Evolutionary conservation across 2,888 invertebrate genomes (phyloP).

Genomic region (Drosophila nigricruria): DNA sequence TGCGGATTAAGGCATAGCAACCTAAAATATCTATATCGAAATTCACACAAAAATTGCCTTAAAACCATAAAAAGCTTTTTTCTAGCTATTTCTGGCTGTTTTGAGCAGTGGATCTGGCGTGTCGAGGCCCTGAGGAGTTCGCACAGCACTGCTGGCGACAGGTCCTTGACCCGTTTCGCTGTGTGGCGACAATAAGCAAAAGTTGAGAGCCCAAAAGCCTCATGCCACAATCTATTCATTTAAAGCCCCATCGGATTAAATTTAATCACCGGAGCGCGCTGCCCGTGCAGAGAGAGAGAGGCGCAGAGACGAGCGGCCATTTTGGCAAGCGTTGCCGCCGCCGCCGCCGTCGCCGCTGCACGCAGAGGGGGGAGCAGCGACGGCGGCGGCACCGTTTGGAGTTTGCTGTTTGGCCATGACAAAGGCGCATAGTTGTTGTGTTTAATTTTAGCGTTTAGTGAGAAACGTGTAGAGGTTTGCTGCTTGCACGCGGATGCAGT

Average conservation of each 20-base stretch:
- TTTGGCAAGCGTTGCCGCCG: conserved; percentile 74
- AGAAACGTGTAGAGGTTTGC: conserved; percentile 13
- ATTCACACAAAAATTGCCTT: no score
- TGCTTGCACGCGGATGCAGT: conserved; percentile 59
- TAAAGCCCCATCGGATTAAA: conserved; percentile 57
- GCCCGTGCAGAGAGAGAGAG: conserved; percentile 35
- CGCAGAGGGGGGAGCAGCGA: conserved; percentile 12
- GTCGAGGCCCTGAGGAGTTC: no score
- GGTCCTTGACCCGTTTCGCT: conserved; percentile 59
- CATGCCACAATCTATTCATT: conserved; percentile 50
- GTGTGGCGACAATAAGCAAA: conserved; percentile 17
- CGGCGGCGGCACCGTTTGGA: conserved; percentile 25
- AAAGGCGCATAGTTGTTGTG: conserved; percentile 30
- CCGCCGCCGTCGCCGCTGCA: conserved; percentile 29
- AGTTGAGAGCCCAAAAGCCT: conserved; percentile 25
- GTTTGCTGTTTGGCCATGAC: conserved; percentile 59
- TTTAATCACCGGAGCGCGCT: conserved; percentile 56
- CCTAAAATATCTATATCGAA: no score
- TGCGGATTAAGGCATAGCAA: no score
- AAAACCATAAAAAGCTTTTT: no score
- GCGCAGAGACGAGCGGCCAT: conserved; percentile 80
- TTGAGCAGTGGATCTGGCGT: no score
- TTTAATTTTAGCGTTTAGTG: conserved; percentile 46
- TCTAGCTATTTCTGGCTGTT: no score
- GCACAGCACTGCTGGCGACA: no score